phyloP scores from a whole-genome alignment of 2,113 vertebrate genomes.

The Saguinus imperator region DNA sequence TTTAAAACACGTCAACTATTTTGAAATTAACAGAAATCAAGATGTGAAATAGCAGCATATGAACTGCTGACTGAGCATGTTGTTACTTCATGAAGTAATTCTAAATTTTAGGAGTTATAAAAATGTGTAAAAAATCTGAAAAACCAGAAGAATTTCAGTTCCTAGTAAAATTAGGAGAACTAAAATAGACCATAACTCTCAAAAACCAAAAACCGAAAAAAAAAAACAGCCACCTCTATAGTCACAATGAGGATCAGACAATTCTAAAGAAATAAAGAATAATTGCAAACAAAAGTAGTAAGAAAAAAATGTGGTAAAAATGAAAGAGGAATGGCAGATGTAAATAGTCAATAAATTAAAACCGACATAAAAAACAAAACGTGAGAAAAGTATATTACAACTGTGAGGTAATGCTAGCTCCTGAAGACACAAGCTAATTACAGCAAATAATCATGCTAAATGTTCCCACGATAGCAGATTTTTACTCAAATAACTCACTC shows the following conservation, averaged over 20 bases:
- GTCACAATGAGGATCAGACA: not conserved
- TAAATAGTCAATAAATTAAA: not conserved
- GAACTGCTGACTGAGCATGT: not conserved
- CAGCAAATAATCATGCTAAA: not conserved
- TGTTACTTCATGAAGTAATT: not conserved
- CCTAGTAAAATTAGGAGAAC: not conserved
- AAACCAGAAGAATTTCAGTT: conserved; percentile 12
- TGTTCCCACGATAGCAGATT: not conserved
- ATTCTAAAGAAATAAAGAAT: not conserved
- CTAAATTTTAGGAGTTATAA: not conserved
- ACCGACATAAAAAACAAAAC: not conserved
- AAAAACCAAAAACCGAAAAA: not conserved
- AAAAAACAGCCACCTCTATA: not conserved
- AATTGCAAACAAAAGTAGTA: not conserved
- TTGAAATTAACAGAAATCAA: not conserved
- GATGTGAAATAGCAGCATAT: not conserved
- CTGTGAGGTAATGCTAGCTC: not conserved
- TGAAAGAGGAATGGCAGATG: not conserved
- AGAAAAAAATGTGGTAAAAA: not conserved
- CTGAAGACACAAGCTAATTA: not conserved
- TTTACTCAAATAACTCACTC: not conserved
- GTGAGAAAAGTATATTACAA: not conserved
- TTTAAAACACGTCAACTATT: not conserved
- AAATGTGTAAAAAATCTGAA: not conserved
- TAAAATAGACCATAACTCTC: not conserved